Percentiles rank a stretch among this genome's conserved stretches.
These are phyloP conservation scores for Ameiurus melas DNA, from an alignment of 2,113 vertebrate species.

Conservation along the genomic window DNA sequence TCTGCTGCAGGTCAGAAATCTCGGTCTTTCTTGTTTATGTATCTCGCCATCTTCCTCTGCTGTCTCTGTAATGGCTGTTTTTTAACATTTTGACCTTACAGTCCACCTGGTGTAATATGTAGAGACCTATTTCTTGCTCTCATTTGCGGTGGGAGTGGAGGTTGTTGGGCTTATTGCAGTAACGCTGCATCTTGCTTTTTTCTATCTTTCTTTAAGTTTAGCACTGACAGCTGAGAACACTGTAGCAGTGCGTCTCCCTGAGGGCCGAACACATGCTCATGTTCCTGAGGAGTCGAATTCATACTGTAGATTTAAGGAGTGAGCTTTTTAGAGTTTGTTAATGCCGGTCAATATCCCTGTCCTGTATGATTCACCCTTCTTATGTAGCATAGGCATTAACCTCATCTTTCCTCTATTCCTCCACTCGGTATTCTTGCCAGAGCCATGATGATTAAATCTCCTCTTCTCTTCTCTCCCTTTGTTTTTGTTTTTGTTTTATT, in stretches of 20 bases:
- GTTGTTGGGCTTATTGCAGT: background rate
- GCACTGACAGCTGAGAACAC: background rate
- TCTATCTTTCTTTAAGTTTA: background rate
- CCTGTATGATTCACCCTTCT: background rate
- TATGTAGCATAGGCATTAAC: background rate
- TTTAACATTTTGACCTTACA: background rate
- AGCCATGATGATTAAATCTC: conserved; percentile 15
- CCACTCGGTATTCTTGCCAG: background rate
- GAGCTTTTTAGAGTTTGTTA: background rate
- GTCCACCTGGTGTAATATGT: background rate
- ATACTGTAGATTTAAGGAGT: background rate
- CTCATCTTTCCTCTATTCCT: background rate
- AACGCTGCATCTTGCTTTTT: background rate
- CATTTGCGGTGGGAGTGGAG: background rate
- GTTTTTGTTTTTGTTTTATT: background rate
- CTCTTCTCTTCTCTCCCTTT: background rate
- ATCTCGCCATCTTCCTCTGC: too few species aligned
- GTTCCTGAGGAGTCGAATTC: background rate
- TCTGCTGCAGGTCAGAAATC: conserved; percentile 71
- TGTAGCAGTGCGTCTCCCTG: background rate
- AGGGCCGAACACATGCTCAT: background rate
- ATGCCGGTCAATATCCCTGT: background rate
- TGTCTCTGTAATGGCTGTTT: background rate
- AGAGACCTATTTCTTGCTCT: background rate
- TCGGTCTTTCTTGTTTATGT: background rate